Evolutionary conservation across 2,888 invertebrate genomes (phyloP), one percentile per base, ranked within the genome.

Genomic region (Sphaeridia pumilis): DNA sequence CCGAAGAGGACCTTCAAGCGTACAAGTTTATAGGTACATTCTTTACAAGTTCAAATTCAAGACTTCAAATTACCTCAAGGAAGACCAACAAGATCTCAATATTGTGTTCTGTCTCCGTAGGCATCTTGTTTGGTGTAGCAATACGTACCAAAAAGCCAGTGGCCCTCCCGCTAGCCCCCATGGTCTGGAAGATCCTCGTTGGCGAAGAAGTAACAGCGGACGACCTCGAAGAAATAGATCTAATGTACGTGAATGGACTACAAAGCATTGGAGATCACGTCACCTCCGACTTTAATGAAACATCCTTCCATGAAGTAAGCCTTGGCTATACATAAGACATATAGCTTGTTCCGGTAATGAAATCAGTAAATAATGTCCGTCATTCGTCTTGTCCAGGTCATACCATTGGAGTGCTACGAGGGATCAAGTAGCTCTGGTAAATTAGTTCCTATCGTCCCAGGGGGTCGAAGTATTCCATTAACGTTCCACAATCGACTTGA

Each of bases 81-180:
- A n/a, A n/a, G n/a, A n/a, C n/a, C n/a, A n/a, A n/a, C n/a, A n/a
- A n/a, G n/a, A n/a, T n/a, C n/a, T n/a, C n/a, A n/a, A n/a, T n/a
- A 14, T 31, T 31, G 31, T 31, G 14, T 31, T 31, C 14, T 38
- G 38, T 20, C 20, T 38, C n/a, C n/a, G n/a, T 61, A 74, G 76
- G 77, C 14, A 77, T 80, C 49, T 67, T 80, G 49, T 76, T 80
- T 68, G 80, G 79, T 2, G 78, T 80, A 34, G 79, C 80, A 1
- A 74, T 80, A 31, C 70, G 81, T 48, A 80, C 80, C n/a, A 78
- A 77, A 67, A 80, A 80, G 67, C 80, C 81, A 0, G 68, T 81
- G 22, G 78, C 80, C 22, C 71, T 80, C 27, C 78, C 79, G 27
- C 69, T 81, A 43, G 79, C 80, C 1, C 77, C 79, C 1, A 67